phyloP scores from a whole-genome alignment of 2,113 vertebrate genomes.

The Theristicus caerulescens region DNA sequence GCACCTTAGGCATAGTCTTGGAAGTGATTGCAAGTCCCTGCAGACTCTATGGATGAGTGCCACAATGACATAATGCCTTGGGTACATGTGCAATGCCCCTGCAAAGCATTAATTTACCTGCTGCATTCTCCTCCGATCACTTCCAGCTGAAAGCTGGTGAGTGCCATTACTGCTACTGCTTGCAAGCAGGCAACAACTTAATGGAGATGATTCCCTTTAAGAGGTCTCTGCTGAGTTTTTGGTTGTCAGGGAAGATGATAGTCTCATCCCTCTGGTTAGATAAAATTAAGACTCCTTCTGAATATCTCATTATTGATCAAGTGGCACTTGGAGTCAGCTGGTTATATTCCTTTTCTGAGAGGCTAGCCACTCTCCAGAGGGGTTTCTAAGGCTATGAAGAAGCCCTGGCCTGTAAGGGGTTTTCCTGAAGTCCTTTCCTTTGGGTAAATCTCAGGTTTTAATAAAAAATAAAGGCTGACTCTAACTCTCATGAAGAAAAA shows the following conservation, averaged over 20 bases:
- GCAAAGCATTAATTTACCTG: conserved; percentile 33
- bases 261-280: conserved; percentile 59
- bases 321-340: conserved; percentile 66
- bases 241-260: conserved; percentile 68
- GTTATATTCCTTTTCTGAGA: conserved; percentile 51
- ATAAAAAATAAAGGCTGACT: not conserved
- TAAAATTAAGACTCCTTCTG: conserved; percentile 71
- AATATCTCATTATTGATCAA: conserved; percentile 72
- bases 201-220: conserved; percentile 68
- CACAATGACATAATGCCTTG: not conserved
- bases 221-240: conserved; percentile 70
- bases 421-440: not conserved
- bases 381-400: not conserved
- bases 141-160: conserved; percentile 60
- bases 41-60: not conserved
- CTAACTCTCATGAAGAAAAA: not conserved
- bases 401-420: not conserved
- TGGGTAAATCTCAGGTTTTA: not conserved
- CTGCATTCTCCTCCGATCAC: not conserved
- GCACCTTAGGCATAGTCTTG: not conserved
- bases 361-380: conserved; percentile 23
- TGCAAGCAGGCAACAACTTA: conserved; percentile 61
- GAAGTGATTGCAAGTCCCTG: not conserved
- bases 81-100: not conserved
- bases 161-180: conserved; percentile 45